These are phyloP conservation scores for Stictocephala bisonia DNA, from an alignment of 2,888 invertebrate genomes.

Conservation along the genomic window DNA sequence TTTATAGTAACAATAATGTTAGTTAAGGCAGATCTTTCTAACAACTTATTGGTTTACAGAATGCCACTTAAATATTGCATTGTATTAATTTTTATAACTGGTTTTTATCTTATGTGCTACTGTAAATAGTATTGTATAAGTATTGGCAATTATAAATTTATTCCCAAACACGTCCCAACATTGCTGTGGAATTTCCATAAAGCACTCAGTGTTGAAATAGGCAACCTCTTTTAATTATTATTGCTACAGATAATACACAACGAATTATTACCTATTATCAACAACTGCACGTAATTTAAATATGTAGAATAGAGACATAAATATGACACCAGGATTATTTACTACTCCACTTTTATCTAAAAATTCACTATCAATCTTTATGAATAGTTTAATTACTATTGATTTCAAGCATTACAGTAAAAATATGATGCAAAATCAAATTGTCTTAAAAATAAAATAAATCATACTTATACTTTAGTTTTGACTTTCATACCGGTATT, in stretches of 20 bases:
- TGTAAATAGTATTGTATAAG: neutral
- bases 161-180: neutral
- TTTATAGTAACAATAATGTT: constrained; percentile 3
- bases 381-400: no score
- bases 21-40: constrained; percentile 31
- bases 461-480: no score
- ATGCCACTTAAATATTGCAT: constrained; percentile 22
- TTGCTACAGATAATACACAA: neutral
- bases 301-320: no score
- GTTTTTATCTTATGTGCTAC: constrained; percentile 11
- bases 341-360: no score
- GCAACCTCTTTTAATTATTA: neutral
- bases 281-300: neutral
- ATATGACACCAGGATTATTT: no score
- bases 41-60: neutral
- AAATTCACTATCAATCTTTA: no score
- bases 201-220: no score
- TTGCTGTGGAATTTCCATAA: constrained; percentile 2
- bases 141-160: neutral
- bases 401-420: no score
- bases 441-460: no score
- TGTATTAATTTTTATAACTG: neutral
- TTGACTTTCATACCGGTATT: no score
- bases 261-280: neutral
- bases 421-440: no score